A percentile compares a stretch with the other conserved stretches of the same genome.
Conservation (phyloP, 2,888 invertebrate genomes). For the Chaitophorus viminalis region DNA sequence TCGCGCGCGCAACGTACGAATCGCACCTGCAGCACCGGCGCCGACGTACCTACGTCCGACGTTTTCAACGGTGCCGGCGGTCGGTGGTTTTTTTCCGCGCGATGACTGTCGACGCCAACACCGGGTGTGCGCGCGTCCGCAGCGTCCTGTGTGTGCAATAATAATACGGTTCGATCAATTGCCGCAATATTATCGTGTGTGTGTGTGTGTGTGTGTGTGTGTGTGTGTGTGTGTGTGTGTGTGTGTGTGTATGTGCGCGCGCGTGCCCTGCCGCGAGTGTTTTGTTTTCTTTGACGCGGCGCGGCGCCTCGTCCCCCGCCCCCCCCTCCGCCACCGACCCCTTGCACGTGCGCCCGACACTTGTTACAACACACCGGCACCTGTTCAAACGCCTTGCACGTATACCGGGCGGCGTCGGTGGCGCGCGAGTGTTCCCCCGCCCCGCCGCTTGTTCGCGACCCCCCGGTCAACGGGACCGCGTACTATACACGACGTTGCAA, state of each 20-base stretch:
- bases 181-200: no score
- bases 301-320: neutral
- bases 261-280: no score
- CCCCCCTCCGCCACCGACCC: neutral
- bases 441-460: neutral
- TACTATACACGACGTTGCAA: no score
- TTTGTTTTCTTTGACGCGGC: conserved; percentile 26
- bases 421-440: neutral
- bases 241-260: neutral
- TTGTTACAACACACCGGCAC: conserved; percentile 55
- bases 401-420: neutral
- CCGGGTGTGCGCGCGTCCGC: no score
- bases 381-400: conserved; percentile 52
- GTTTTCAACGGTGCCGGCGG: no score
- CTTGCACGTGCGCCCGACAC: conserved; percentile 37
- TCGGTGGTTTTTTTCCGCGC: no score
- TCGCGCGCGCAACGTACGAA: neutral
- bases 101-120: no score
- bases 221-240: neutral
- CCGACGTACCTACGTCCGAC: no score
- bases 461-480: no score
- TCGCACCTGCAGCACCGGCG: no score
- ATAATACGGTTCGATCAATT: conserved; percentile 22
- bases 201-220: no score
- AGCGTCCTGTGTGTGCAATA: no score